Base-by-base conservation (phyloP, 2,888 invertebrate species). In the Archips crataeganus region DNA sequence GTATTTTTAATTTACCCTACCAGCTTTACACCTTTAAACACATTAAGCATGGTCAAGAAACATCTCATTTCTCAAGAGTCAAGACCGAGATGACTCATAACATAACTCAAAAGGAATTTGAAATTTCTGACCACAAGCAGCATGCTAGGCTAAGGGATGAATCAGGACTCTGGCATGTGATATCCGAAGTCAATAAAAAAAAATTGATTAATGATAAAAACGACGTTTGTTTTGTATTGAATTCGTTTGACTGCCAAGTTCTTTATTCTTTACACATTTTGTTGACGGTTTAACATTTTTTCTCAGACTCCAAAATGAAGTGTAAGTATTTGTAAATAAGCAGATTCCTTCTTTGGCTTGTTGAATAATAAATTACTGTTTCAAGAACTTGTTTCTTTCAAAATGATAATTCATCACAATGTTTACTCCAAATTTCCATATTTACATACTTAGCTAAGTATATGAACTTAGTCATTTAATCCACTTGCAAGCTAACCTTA, bases 121-220 rank as follows among this genome's bases (percentile, higher is more conserved):
- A 83, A 85, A 89, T 88, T 84, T 84, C 79, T 82, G 81, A 84
- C 86, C 85, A 84, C 82, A 84, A 77, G 82, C 84, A 86, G 84
- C 82, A 82, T 84, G 2, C 1, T 9, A 54, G 79, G 2, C 1
- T 9, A 54, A 79, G 79, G 81, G 79, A 77, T 90, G 92, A 90
- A 82, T 92, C 89, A 90, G 81, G 80, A 77, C 71, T 64, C 75
- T 78, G 76, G 77, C 78, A 81, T 81, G 78, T 78, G 75, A 75
- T 75, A 76, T 71, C 67, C 61, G 23, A 78, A 36, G 36, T 39
- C 42, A 23, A 54, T 61, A 65, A 64, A 69, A 45, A 69, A 23
- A 23, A 54, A 3, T 32, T 34, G 63, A 62, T 23, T 39, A 6
- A 32, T 34, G 32, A 63, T 34, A 13, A 47, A 47, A 32, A 13